phyloP scores from a whole-genome alignment of 2,888 invertebrate genomes.

The Ecliptopera silaceata region DNA sequence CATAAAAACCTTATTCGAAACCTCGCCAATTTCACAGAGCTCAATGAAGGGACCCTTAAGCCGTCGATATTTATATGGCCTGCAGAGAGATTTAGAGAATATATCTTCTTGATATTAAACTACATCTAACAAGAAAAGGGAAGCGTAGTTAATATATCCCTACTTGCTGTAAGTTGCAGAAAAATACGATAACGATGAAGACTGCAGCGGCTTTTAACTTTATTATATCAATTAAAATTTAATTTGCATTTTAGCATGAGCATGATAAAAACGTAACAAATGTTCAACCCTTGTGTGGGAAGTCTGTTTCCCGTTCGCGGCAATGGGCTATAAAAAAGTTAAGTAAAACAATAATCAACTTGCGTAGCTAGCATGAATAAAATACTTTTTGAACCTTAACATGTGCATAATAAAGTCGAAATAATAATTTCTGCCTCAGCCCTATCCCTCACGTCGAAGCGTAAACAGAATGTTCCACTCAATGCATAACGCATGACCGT shows the following conservation, averaged over 20 bases:
- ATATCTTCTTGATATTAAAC: too few relatives aligned
- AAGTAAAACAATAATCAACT: constrained; percentile 72
- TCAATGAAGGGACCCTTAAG: too few relatives aligned
- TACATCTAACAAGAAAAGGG: too few relatives aligned
- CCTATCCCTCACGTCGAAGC: constrained; percentile 44
- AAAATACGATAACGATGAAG: neutral
- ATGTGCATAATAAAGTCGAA: constrained; percentile 21
- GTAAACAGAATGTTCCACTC: constrained; percentile 47
- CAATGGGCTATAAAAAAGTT: constrained; percentile 64
- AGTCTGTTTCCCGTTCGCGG: constrained; percentile 38
- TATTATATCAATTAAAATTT: neutral
- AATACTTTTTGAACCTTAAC: constrained; percentile 24
- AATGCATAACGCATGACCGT: constrained; percentile 41
- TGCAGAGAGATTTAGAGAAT: too few relatives aligned
- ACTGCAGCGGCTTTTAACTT: neutral
- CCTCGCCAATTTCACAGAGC: too few relatives aligned
- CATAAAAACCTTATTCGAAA: too few relatives aligned
- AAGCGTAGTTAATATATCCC: too few relatives aligned
- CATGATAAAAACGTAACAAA: constrained; percentile 28
- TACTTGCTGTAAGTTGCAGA: too few relatives aligned
- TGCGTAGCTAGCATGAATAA: constrained; percentile 14
- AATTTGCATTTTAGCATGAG: constrained; percentile 20
- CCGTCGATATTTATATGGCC: too few relatives aligned
- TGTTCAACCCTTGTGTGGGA: constrained; percentile 41
- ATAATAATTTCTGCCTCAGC: constrained; percentile 28